Base-by-base conservation (phyloP, 2,888 invertebrate genomes). In the Chrysolina haemoptera region DNA sequence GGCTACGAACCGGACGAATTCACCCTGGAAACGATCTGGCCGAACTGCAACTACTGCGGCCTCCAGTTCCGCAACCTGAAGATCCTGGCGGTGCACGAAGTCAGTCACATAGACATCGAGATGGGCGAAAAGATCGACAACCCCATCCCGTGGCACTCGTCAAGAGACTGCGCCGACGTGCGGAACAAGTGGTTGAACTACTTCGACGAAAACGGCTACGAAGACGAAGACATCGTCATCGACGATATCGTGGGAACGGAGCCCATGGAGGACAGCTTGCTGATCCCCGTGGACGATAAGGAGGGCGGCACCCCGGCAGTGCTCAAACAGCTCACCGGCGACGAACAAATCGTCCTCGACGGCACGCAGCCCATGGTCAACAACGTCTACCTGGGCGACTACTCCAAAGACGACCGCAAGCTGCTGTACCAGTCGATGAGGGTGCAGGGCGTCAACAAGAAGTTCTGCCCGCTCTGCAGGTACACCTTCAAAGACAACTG, bases 401-500 rank as follows among this genome's bases (percentile, higher is more conserved):
- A 87, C 68, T 79, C 86, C 1, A 88, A 88, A 81, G 86, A 86
- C 27, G 86, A 86, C 73, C 80, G 88, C 9, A 84, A 86, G 65
- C 78, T 81, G 0, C 85, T 86, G 68, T 88, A 87, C 71, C 85
- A 84, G 75, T 83, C 85, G n/a, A 85, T 88, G 78, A 78, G 85
- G 20, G 82, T 88, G 20, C 85, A 84, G 35, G 86, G 86, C 0
- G 83, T 85, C n/a, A 85, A 85, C 59, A 85, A 85, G 63, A 86
- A 87, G 76, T 88, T 88, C 77, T 88, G 88, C 70, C 83, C 86
- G 4, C 72, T 88, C 20, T 88, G 88, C 77, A 82, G 88, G 12
- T 88, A 87, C 77, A 87, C 86, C 8, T 88, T 88, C 72, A 88
- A 88, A 78, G 88, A 88, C 76, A 88, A 88, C 71, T 88, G 88